Conservation (phyloP, 2,113 vertebrate genomes). For the Pachypanchax playfairii region DNA sequence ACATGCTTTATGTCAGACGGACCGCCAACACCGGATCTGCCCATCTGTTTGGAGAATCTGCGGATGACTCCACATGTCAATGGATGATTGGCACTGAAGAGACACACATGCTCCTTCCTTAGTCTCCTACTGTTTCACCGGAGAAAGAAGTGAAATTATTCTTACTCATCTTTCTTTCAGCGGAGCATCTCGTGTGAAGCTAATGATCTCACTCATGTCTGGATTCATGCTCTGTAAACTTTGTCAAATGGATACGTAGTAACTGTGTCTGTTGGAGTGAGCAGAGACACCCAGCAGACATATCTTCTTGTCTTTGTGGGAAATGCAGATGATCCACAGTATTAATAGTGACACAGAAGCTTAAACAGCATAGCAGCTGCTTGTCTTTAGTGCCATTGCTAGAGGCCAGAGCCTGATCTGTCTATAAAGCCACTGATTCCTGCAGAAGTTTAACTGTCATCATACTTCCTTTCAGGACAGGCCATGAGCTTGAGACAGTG, state of each 20-base stretch:
- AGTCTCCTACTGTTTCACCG: not conserved
- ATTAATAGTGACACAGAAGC: conserved; percentile 3
- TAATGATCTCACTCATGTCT: not conserved
- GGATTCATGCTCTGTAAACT: not conserved
- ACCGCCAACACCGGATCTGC: not conserved
- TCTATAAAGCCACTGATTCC: not conserved
- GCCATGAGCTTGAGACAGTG: not conserved
- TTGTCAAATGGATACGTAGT: not conserved
- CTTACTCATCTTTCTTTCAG: not conserved
- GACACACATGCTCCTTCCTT: not conserved
- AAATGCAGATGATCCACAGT: not conserved
- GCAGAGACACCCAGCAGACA: not conserved
- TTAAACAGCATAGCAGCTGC: not conserved
- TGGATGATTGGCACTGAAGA: not conserved
- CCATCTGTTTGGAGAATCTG: conserved; percentile 10
- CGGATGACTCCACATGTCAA: not conserved
- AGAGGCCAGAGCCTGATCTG: not conserved
- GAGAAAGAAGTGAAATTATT: not conserved
- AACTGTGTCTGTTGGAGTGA: not conserved
- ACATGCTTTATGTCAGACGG: not conserved
- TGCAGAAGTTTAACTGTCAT: not conserved
- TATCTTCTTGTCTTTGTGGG: not conserved
- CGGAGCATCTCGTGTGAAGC: not conserved
- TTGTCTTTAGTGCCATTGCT: not conserved
- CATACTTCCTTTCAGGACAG: not conserved